Base-by-base conservation (phyloP, 2,888 invertebrate species). In the Tetranychus truncatus region DNA sequence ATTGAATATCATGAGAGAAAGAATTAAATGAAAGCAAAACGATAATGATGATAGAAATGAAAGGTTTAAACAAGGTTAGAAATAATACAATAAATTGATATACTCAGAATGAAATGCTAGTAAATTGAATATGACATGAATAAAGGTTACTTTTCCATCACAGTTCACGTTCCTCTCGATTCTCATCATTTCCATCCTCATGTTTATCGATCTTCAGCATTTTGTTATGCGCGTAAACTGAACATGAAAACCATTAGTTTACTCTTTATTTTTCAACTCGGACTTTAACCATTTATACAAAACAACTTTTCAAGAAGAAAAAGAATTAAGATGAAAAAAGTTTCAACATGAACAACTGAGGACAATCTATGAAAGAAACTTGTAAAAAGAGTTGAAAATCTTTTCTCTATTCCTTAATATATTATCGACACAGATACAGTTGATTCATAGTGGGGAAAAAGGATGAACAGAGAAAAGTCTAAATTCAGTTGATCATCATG, bases 111-210 rank as follows among this genome's bases (percentile, higher is more conserved):
- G 55, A 55, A 55, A 55, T 15, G 55, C 34, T 15, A 55, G 55
- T 55, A 55, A 55, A 55, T 55, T 55, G 55, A 55, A 55, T 55
- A 55, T 55, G 55, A 55, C 55, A 55, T 55, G 55, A 55, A 55
- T 9, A 55, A 55, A 55, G 55, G 55, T 55, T 55, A 55, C 55
- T n/a, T 21, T 67, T n/a, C 9, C 67, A 18, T 21, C 69, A 20
- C 69, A 69, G 11, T 21, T 21, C 69, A 20, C 34, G 18, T 69
- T 69, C 69, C 11, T 69, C 21, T 21, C 69, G 21, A 11, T 69
- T 24, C 34, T 69, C 20, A 24, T 20, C 69, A 9, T 69, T 24
- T 21, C 21, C 67, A 67, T 67, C 67, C 11, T 69, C 69, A 69
- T 69, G 20, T 5, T 24, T 21, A 67, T 67, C 20, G 20, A 11